Conservation (phyloP, 2,113 vertebrate genomes). For the Panthera leo region DNA sequence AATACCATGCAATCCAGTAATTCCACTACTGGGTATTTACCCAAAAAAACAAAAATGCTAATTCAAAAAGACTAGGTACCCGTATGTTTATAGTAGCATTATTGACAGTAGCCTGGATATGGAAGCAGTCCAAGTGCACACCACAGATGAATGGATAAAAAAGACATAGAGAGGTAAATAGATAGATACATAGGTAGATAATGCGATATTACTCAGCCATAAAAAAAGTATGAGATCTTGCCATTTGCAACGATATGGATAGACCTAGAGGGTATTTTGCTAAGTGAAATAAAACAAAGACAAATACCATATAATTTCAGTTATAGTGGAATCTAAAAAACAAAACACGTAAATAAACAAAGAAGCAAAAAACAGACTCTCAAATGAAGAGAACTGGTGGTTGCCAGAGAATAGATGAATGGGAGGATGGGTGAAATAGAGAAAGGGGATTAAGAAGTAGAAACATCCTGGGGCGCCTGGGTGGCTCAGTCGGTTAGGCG, state of each 20-base stretch:
- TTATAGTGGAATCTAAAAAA: not conserved
- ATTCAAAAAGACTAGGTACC: not conserved
- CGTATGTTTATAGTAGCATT: not conserved
- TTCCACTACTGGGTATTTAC: not conserved
- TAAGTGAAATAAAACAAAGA: not conserved
- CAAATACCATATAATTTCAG: not conserved
- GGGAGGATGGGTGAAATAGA: not conserved
- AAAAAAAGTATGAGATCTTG: not conserved
- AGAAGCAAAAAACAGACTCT: not conserved
- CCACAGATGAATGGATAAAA: not conserved
- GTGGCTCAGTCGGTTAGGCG: too few relatives aligned
- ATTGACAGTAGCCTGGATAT: not conserved
- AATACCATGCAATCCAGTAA: not conserved
- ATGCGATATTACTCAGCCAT: not conserved
- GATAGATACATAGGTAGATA: too few relatives aligned
- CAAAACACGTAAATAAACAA: not conserved
- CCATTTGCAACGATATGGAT: not conserved
- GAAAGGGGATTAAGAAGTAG: not conserved
- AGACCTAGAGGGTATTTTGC: not conserved
- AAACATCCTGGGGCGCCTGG: too few relatives aligned
- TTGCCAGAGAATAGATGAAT: not conserved
- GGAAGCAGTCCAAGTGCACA: not conserved
- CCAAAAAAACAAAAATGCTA: not conserved
- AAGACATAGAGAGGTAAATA: not conserved
- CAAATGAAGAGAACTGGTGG: not conserved